A percentile compares a stretch with the other conserved stretches of the same genome.
These are phyloP conservation scores for Ctenochaetus hawaiiensis DNA, from an alignment of 2,797 vertebrate genomes.

Conservation along the genomic window DNA sequence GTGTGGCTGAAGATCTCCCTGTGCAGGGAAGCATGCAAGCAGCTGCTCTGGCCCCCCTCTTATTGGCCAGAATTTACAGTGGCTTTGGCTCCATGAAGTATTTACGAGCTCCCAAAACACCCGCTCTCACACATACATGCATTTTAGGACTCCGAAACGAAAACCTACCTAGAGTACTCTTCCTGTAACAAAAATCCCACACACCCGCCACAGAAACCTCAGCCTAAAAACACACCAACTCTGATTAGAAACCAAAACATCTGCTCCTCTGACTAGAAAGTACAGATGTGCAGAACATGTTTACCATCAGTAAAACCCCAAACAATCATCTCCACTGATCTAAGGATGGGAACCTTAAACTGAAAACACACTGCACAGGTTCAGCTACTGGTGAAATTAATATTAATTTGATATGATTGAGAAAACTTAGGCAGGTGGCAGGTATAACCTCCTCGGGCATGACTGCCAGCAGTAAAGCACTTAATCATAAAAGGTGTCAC, in stretches of 20 bases:
- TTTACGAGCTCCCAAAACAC: constrained; percentile 86
- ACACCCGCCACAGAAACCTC: constrained; percentile 50
- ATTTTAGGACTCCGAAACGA: constrained; percentile 70
- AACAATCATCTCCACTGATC: neutral
- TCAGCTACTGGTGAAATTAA: constrained; percentile 4
- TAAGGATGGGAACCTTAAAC: neutral
- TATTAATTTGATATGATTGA: neutral
- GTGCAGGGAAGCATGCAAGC: constrained; percentile 69
- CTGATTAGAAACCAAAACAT: constrained; percentile 59
- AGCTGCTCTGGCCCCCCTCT: constrained; percentile 81
- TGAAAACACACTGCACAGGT: neutral
- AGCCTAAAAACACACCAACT: constrained; percentile 22
- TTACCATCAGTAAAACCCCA: constrained; percentile 27
- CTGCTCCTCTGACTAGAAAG: constrained; percentile 29
- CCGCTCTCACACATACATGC: constrained; percentile 75
- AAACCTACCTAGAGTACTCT: constrained; percentile 68
- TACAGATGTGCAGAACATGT: constrained; percentile 8
- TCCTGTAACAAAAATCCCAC: constrained; percentile 68
- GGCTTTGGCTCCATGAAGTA: constrained; percentile 86
- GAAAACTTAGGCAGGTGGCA: neutral
- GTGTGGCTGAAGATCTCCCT: constrained; percentile 54
- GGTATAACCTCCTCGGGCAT: neutral
- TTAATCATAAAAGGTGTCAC: neutral
- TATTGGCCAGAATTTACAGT: constrained; percentile 87
- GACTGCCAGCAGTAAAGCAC: neutral